Evolutionary conservation across 2,888 invertebrate species (phyloP), one percentile per base, ranked within the genome.

Genomic region (Chirona hameri): DNA sequence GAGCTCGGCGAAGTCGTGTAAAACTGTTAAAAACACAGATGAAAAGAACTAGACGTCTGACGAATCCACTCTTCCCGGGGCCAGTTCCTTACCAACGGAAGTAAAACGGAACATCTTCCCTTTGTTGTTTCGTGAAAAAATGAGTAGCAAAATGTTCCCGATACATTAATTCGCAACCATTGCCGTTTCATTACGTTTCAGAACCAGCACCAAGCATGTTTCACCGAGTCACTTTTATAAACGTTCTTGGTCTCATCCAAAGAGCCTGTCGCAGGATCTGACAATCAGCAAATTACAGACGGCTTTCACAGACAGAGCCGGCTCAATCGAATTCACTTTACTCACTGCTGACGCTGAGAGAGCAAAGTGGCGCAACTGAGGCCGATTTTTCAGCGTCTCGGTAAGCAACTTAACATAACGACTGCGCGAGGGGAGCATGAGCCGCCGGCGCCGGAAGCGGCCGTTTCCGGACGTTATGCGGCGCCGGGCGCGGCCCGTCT

Each of bases 361-460:
- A 31, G 72, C 72, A 31, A 18, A 72, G 72, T 31, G 72, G 29
- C 27, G 29, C 14, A 10, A 29, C 18, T 31, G 31, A 14, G 29
- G 15, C 18, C 27, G 9, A 72, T 72, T 4, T 31, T 1, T 72
- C 31, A 14, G 12, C 18, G 72, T 72, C 72, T 14, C 31, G 3
- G 72, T 72, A 72, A 72, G 72, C 72, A 31, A 31, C 72, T 72
- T 72, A 31, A 72, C 31, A 31, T 72, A 72, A 72, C 15, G 72
- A 72, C 72, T 0, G 72, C 29, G 18, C 14, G 27, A 15, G 72
- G 72, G 18, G 31, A 18, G 72, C 29, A 72, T 72, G 10, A 10
- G 29, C 31, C 72, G 31, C 3, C 2, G 39, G 39, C 39, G 39
- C 72, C 31, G 72, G 31, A 72, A 31, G 15, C 72, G 5, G 31